Evolutionary conservation across 2,113 vertebrate genomes (phyloP), one percentile per base, ranked within the genome.

Genomic region (Serinus canaria): DNA sequence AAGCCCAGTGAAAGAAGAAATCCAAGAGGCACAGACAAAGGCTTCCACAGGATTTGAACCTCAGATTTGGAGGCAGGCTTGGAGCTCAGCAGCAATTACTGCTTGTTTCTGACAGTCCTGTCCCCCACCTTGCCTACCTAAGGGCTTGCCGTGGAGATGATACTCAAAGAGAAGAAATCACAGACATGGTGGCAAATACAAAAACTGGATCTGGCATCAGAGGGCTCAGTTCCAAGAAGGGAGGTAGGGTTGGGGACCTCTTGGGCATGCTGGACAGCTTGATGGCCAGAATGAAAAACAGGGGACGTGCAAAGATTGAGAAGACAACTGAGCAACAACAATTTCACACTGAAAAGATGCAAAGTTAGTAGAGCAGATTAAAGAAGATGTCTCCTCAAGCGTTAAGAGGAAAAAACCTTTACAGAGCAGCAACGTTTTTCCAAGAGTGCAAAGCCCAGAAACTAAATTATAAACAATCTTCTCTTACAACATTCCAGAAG

Each of bases 161-260:
- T 37, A 52, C 35, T 77, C 16, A 1, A 35, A 80, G 30, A 83
- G 49, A 62, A 47, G 17, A 69, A 50, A 52, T 8, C 14, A 24
- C 0, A 9, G 76, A 69, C 0, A 1, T 1, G 1, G 39, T 2
- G 1, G 60, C 17, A 62, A 89, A 47, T 22, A 56, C 20, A 82
- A 91, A 87, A 91, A 23, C 50, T 63, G 47, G 55, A 73, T 37
- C 7, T 68, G 30, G 67, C 37, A 52, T 27, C 21, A 15, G 41
- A 23, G 31, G 27, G 9, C 19, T 47, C 39, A 72, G 56, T 25
- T 77, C 9, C 20, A 28, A 62, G 49, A 43, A 75, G 39, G 43
- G 16, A 83, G 27, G 28, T 5, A 88, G 27, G 15, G n/a, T 58
- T 89, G 28, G 35, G 58, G 35, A 43, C 6, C 18, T 77, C 37